These are phyloP conservation scores for Limnephilus auricula DNA, from an alignment of 2,888 invertebrate genomes.

Conservation along the genomic window DNA sequence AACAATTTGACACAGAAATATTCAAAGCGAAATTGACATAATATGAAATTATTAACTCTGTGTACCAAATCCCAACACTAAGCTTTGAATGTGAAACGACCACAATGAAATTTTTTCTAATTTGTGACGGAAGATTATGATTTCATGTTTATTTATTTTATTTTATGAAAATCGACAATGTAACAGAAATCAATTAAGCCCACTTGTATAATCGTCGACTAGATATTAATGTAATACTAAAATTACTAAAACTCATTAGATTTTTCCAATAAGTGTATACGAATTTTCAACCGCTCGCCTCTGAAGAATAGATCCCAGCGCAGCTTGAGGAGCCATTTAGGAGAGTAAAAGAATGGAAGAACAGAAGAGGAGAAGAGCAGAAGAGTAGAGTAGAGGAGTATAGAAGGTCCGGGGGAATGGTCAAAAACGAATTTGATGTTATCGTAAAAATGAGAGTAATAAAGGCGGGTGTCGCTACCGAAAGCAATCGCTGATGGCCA, in stretches of 20 bases:
- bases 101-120: no score
- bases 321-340: constrained; percentile 6
- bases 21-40: no score
- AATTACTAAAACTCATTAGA: not conserved
- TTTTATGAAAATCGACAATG: no score
- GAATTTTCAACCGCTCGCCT: not conserved
- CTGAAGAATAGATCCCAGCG: not conserved
- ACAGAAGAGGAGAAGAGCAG: not conserved
- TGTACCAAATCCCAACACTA: no score
- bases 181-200: no score
- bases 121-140: no score
- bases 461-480: constrained; percentile 58
- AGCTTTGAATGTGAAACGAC: no score
- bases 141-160: no score
- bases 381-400: not conserved
- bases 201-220: no score
- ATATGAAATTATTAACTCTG: no score
- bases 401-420: constrained; percentile 29
- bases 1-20: no score
- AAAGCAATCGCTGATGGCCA: constrained; percentile 42
- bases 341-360: not conserved
- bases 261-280: not conserved
- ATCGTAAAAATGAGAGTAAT: constrained; percentile 62
- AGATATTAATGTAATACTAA: not conserved
- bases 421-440: constrained; percentile 62